Evolutionary conservation across 2,113 vertebrate species (phyloP), one percentile per base, ranked within the genome.

Genomic region (Perccottus glenii): DNA sequence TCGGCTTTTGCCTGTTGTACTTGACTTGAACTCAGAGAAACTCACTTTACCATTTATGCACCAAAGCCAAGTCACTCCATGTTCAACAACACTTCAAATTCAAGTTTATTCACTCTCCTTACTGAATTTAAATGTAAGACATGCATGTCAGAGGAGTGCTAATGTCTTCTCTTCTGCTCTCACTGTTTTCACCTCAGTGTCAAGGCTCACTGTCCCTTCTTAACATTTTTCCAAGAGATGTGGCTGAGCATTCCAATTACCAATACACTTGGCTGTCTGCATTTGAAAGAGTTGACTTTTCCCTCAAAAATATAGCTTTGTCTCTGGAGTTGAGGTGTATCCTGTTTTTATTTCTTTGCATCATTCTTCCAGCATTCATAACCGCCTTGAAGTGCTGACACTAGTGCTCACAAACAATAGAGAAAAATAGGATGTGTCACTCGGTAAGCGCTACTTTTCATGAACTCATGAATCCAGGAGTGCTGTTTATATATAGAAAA

Each of bases 201-300:
- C 36, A 53, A 64, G 27, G 5, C 32, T 43, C 42, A 32, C 1
- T 14, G 14, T 66, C n/a, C 32, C 14, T 35, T 67, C 27, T 64
- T 65, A 16, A 55, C 36, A 15, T 14, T 45, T 16, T 62, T 58
- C 64, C 27, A 45, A 14, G 15, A 33, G 47, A 80, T 42, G 36
- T 74, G 66, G 15, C 35, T 47, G 33, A 47, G 70, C 77, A 73
- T 75, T 38, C 71, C 76, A 74, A 60, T 16, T 53, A 61, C 58
- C 42, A 60, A 56, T n/a, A 55, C 8, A 2, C 8, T 6, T 5
- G 5, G 38, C 38, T 40, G 51, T 5, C 44, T n/a, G 11, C 32
- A 55, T 11, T 36, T 6, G 32, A 9, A 32, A 50, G 27, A 55
- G 33, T 55, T 38, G 52, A 14, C 9, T 7, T 4, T 55, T 12